phyloP scores from a whole-genome alignment of 2,888 invertebrate genomes.

The Heliconius charithonia region DNA sequence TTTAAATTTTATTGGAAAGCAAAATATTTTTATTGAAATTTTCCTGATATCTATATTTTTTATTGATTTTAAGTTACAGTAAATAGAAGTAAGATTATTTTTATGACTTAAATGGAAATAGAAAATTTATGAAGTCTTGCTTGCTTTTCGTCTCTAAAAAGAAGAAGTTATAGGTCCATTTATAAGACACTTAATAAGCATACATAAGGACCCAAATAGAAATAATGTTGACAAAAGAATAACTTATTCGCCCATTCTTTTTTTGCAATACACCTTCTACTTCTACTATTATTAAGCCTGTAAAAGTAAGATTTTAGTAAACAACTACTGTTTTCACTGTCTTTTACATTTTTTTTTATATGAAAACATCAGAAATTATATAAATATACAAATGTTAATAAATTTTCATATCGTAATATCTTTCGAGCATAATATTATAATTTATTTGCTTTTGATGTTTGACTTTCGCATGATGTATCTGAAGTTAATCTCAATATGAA shows the following conservation, averaged over 20 bases:
- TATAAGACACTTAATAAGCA: no score
- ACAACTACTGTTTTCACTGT: neutral
- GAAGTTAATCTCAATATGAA: constrained; percentile 30
- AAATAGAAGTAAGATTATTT: neutral
- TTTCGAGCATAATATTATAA: constrained; percentile 12
- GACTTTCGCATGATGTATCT: constrained; percentile 7
- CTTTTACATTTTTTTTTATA: neutral
- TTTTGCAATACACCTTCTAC: no score
- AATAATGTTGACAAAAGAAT: no score
- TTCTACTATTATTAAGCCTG: no score
- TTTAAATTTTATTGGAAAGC: neutral
- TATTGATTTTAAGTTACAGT: neutral
- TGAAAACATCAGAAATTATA: neutral
- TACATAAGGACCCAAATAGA: no score
- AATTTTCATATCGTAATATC: constrained; percentile 11
- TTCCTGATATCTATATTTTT: neutral
- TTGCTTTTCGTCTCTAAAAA: no score
- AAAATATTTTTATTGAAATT: neutral
- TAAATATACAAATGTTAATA: neutral
- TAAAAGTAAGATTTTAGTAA: neutral
- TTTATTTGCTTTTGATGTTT: constrained; percentile 33
- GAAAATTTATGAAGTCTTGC: no score
- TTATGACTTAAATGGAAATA: no score
- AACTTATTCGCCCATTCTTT: no score
- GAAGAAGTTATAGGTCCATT: no score